Evolutionary conservation across 2,888 invertebrate genomes (phyloP), one percentile per base, ranked within the genome.

Genomic region (Conistra vaccinii): DNA sequence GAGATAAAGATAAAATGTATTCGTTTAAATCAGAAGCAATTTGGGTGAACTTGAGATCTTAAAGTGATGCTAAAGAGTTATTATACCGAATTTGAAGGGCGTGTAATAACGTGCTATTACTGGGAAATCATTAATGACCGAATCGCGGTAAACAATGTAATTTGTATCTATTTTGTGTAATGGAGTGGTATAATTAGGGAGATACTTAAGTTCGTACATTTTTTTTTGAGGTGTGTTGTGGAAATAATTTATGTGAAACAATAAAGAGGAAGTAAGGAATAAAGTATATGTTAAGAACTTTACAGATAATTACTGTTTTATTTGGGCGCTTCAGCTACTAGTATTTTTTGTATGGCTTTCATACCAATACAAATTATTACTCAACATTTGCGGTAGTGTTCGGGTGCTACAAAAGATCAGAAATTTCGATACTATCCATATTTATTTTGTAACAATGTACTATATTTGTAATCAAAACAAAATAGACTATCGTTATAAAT

Each of bases 71-170:
- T 71, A 48, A 67, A 63, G 67, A 62, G 70, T 39, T 35, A 67
- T 77, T 69, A 57, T 76, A 67, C 2, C 3, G 12, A 39, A 45
- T 65, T 61, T 48, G 45, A 57, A 51, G 55, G 83, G 65, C 32
- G 78, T 61, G 32, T 76, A 26, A 69, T 55, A 61, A 51, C 32
- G 29, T 57, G 48, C 55, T 63, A n/a, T 71, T 57, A 45, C 78
- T n/a, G 20, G 35, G 55, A 68, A 71, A 35, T 77, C 60, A 68
- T 78, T 72, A 83, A 83, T 80, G 78, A 83, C 14, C n/a, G 71
- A 60, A 83, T 70, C 65, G 80, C 62, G 80, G 76, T 70, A 51
- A 63, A 76, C 78, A 76, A 67, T 53, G 83, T 70, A 77, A 82
- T 82, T 80, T 76, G 67, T 76, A 67, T 82, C 62, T 70, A 68